Evolutionary conservation across 64 coral and sea anemone genomes (phyloP), one percentile per base, ranked within the genome.

Genomic region (Montipora capricornis): DNA sequence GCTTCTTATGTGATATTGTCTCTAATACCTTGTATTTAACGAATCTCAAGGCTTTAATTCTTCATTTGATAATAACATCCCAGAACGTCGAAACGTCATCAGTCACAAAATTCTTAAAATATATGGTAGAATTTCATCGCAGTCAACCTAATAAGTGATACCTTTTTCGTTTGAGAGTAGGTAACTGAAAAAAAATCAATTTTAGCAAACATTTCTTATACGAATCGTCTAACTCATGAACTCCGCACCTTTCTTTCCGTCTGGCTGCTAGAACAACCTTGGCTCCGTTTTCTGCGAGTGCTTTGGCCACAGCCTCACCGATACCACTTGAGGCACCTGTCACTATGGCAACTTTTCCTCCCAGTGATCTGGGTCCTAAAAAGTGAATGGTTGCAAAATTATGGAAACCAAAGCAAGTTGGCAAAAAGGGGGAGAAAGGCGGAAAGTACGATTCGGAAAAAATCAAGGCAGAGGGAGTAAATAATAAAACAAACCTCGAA

Each of bases 271-370:
- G 58, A 51, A 87, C 96, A 87, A 97, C 96, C 55, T 97, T 97
- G 17, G 93, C 96, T 9, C 96, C 96, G 48, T 85, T 90, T 26
- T 89, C 93, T 6, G 96, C 96, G 15, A 97, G 83, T 8, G 82
- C 93, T 86, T 68, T 91, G 5, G 93, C 89, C 2, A 97, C 58
- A 46, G 89, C 93, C 60, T 79, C 86, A 60, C 96, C 96, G 73
- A 97, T 97, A 8, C 96, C 96, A 84, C 96, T 97, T 9, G 96
- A 97, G 8, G 96, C 93, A 14, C 96, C 96, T 47, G 96, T 97
- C 75, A 97, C 96, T 95, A 97, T 97, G 64, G 90, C 93, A 89
- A 97, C 96, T 70, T 95, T 82, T 20, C 89, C 96, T 95, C 88
- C 89, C 4, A 97, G 93, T 20, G 82, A 90, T 49, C 92, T 89